Percentiles rank a stretch among this genome's conserved stretches.
These are phyloP conservation scores for Hecatera dysodea DNA, from an alignment of 2,888 invertebrate genomes.

Conservation along the genomic window DNA sequence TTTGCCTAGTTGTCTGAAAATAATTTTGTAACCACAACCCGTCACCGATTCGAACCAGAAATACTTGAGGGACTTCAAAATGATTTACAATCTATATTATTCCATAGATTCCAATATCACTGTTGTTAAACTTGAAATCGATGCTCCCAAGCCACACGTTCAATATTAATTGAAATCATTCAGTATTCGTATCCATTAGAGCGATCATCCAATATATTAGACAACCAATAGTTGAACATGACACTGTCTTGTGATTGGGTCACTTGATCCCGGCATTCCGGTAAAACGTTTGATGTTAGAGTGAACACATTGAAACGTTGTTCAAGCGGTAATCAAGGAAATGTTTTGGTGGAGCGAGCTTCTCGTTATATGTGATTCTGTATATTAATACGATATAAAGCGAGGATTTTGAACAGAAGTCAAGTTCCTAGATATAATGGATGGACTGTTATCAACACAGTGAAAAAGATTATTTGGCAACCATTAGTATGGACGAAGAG, in stretches of 20 bases:
- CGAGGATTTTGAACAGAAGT: background rate
- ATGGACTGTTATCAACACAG: too few relatives aligned
- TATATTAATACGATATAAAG: background rate
- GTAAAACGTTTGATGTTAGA: slow-evolving; percentile 14
- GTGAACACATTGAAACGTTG: slow-evolving; percentile 10
- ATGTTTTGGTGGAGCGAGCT: background rate
- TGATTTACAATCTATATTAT: background rate
- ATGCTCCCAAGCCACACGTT: background rate
- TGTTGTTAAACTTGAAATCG: background rate
- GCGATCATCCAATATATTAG: slow-evolving; percentile 9
- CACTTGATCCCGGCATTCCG: slow-evolving; percentile 15
- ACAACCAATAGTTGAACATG: slow-evolving; percentile 11
- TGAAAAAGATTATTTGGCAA: too few relatives aligned
- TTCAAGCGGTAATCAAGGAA: slow-evolving; percentile 12
- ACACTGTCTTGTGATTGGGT: slow-evolving; percentile 5
- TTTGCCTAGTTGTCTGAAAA: background rate
- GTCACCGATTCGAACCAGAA: background rate
- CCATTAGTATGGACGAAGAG: too few relatives aligned
- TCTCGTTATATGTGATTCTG: background rate
- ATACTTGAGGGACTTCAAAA: slow-evolving; percentile 9
- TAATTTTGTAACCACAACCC: background rate
- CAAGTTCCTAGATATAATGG: background rate
- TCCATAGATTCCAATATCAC: background rate
- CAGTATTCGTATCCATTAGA: slow-evolving; percentile 13
- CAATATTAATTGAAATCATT: slow-evolving; percentile 24